Evolutionary conservation across 2,113 vertebrate genomes (phyloP).

Genomic region (Rhinolophus sinicus): DNA sequence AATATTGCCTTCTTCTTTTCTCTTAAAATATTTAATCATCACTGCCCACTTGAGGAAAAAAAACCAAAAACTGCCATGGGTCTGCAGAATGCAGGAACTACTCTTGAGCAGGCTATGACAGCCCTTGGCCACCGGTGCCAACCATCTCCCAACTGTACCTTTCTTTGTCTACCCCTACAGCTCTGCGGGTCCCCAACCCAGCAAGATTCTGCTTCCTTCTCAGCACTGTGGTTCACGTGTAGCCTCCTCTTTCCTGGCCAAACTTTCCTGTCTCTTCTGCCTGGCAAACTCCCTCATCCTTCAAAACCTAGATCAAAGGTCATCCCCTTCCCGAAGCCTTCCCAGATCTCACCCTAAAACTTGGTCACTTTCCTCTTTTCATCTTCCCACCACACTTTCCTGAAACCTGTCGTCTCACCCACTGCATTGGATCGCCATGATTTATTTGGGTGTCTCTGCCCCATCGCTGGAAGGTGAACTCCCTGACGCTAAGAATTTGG

Average conservation of each 20-base stretch:
- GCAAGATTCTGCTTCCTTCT: background rate
- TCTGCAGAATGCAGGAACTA: background rate
- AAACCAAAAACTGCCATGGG: background rate
- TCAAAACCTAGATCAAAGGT: background rate
- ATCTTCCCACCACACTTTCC: background rate
- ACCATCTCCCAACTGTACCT: background rate
- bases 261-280: background rate
- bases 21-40: background rate
- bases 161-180: too few relatives aligned
- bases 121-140: background rate
- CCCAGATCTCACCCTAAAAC: background rate
- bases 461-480: background rate
- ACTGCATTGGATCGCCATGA: background rate
- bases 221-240: fast-evolving
- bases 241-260: background rate
- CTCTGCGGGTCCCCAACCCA: background rate
- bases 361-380: background rate
- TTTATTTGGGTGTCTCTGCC: background rate
- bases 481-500: background rate
- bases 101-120: background rate
- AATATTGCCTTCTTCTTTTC: background rate
- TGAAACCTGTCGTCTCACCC: background rate
- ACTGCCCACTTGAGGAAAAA: background rate
- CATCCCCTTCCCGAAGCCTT: background rate
- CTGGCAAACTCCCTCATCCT: background rate